Percentiles rank a stretch among this genome's conserved stretches.
Evolutionary conservation across 2,888 invertebrate species (phyloP).

Genomic region (Pristionchus entomophagus): DNA sequence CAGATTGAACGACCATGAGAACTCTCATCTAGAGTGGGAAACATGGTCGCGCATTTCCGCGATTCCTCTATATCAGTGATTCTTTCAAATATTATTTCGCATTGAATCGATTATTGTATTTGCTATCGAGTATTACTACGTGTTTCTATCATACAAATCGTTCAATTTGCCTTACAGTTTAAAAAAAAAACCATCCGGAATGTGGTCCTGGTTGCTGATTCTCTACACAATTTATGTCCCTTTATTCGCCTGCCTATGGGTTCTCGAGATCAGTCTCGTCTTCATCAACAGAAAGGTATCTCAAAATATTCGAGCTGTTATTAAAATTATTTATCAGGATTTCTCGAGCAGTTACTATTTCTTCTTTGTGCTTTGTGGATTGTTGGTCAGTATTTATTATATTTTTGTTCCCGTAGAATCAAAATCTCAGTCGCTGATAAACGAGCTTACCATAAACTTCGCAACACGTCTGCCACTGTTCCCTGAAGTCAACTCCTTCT

Average conservation of each 20-base stretch:
- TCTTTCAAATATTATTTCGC: too few species aligned
- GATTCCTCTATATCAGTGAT: too few species aligned
- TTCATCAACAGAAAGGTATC: background rate
- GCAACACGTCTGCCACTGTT: background rate
- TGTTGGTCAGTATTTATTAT: background rate
- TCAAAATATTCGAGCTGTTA: too few species aligned
- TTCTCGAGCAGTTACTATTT: constrained; percentile 22
- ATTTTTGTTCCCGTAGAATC: background rate
- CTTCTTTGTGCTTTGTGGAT: background rate
- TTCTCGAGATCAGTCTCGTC: background rate
- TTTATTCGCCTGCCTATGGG: background rate
- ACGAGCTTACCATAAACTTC: background rate
- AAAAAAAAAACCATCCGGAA: too few species aligned
- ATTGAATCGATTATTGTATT: too few species aligned
- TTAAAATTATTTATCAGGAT: background rate
- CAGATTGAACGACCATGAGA: too few species aligned
- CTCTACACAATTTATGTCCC: constrained; percentile 8
- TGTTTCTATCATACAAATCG: too few species aligned
- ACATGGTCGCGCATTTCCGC: too few species aligned
- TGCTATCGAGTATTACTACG: too few species aligned
- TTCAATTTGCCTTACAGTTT: too few species aligned
- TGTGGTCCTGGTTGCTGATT: constrained; percentile 6
- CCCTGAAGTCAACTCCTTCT: background rate
- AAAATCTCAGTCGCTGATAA: background rate
- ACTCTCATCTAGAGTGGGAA: too few species aligned